Conservation (phyloP, 1,140 invertebrate genomes). For the Holotrichia oblita region DNA sequence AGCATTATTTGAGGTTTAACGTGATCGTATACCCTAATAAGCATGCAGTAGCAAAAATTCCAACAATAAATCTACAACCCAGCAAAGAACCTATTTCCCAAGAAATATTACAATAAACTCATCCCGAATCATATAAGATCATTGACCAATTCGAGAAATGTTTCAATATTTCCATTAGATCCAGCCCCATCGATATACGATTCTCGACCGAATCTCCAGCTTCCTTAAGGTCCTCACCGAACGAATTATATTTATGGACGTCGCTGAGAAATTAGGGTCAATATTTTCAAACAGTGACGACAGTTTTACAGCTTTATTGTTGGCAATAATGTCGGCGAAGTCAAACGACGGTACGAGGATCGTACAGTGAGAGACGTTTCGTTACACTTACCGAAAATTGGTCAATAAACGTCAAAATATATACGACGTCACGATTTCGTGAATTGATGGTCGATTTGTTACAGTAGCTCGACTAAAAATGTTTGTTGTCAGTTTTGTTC, state of each 20-base stretch:
- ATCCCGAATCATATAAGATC: constrained; percentile 24
- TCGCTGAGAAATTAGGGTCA: constrained; percentile 37
- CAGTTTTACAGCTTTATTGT: constrained; percentile 43
- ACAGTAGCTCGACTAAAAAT: constrained; percentile 34
- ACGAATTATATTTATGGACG: constrained; percentile 1
- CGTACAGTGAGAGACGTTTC: constrained; percentile 34
- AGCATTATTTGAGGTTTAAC: constrained; percentile 16
- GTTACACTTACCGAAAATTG: constrained; percentile 41
- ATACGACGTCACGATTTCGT: not conserved
- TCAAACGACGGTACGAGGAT: constrained; percentile 37
- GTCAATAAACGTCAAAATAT: constrained; percentile 44
- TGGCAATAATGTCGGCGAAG: constrained; percentile 41
- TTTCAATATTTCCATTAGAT: not conserved
- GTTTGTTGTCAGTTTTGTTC: constrained; percentile 18
- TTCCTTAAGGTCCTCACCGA: not conserved
- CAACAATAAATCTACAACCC: not conserved
- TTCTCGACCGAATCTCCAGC: not conserved
- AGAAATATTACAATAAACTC: constrained; percentile 29
- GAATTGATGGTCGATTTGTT: constrained; percentile 23
- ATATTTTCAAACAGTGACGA: constrained; percentile 44
- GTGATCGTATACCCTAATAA: not conserved
- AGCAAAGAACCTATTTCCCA: constrained; percentile 11
- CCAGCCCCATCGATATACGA: not conserved
- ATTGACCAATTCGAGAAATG: constrained; percentile 7
- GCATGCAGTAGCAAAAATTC: constrained; percentile 17